Evolutionary conservation across 2,888 invertebrate species (phyloP), one percentile per base, ranked within the genome.

Genomic region (Drepanosiphum platanoidis): DNA sequence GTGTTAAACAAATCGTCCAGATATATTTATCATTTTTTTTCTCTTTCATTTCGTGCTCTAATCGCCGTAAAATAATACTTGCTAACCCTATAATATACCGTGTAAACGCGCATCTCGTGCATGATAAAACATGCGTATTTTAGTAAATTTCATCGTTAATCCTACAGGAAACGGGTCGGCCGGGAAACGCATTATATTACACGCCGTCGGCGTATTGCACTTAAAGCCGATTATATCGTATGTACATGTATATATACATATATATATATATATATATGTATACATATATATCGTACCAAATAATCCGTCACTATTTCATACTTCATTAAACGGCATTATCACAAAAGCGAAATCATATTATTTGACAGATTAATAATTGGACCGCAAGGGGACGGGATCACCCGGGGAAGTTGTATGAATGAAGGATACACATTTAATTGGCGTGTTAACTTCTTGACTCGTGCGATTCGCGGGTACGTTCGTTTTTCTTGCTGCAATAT

Each of bases 251-350:
- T 39, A 78, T n/a, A n/a, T n/a, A n/a, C n/a, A n/a, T n/a, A n/a
- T n/a, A n/a, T n/a, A n/a, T n/a, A n/a, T n/a, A n/a, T n/a, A n/a
- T n/a, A n/a, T n/a, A n/a, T n/a, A n/a, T n/a, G n/a, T n/a, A n/a
- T n/a, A n/a, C n/a, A n/a, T n/a, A n/a, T n/a, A n/a, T n/a, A n/a
- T n/a, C n/a, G 5, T 15, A 46, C 36, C 22, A 15, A 84, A 83
- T 83, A 83, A 83, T 77, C 75, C 84, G 75, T 84, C 68, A 77
- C 58, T 58, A 84, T 84, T 84, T 77, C 84, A 77, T 84, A 77
- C 84, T 84, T 84, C 84, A 77, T 84, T 84, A 84, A 84, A 84
- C 84, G 30, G 52, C 84, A 70, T 77, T 70, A 84, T 84, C 27
- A 46, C 68, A 30, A 36, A 81, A 52, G 52, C 84, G 9, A 68